phyloP scores from a whole-genome alignment of 2,888 invertebrate genomes.

The Smittia aterrima region DNA sequence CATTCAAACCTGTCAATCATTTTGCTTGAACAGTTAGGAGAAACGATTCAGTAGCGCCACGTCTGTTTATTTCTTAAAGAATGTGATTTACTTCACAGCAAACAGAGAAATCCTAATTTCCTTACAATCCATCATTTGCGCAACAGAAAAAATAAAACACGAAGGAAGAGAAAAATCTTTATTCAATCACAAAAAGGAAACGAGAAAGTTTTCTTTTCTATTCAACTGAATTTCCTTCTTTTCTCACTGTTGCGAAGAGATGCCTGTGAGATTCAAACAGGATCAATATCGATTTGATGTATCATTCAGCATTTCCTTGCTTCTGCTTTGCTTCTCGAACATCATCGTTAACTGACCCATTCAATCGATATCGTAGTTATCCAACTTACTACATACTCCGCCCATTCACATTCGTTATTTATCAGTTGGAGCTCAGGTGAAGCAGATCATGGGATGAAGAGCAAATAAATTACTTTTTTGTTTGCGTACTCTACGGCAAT shows the following conservation, averaged over 20 bases:
- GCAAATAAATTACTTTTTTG: slow-evolving; percentile 31
- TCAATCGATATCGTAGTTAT: no score
- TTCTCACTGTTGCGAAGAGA: not conserved
- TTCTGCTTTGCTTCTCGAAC: no score
- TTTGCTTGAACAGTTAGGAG: not conserved
- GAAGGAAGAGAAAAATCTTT: not conserved
- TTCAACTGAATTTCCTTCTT: slow-evolving; percentile 9
- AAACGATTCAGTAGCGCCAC: not conserved
- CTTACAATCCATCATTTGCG: not conserved
- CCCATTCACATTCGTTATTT: not conserved
- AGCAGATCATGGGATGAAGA: not conserved
- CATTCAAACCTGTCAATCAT: no score
- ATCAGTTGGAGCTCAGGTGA: not conserved
- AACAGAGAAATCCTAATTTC: not conserved
- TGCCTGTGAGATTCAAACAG: not conserved
- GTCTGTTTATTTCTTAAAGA: no score
- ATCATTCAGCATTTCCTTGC: no score
- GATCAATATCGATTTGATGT: no score
- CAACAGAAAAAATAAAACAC: not conserved
- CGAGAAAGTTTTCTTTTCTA: slow-evolving; percentile 2
- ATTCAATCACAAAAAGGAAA: slow-evolving; percentile 15
- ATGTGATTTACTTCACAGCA: not conserved
- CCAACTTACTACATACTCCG: no score
- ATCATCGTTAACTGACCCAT: no score
- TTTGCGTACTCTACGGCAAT: not conserved